Base-by-base conservation (phyloP, 2,888 invertebrate genomes). In the Melanargia galathea region DNA sequence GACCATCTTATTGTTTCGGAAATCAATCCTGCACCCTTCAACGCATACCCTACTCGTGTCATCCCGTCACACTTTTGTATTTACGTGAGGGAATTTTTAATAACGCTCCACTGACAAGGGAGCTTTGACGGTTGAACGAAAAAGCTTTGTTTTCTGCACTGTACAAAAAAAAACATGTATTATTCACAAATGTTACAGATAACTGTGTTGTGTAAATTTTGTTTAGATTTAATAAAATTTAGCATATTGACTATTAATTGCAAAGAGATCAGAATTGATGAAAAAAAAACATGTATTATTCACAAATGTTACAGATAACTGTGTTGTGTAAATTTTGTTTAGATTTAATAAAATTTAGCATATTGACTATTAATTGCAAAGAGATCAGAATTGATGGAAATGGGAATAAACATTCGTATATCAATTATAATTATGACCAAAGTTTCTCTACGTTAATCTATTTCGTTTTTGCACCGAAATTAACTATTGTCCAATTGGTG, bases 61-160 rank as follows among this genome's bases (percentile, higher is more conserved):
- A 58, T 59, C 65, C 65, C 63, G 55, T 59, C 54, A 55, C 61
- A 58, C 24, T 64, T 64, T 63, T 48, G n/a, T 67, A 55, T 65
- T 64, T 61, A 65, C 65, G 65, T 65, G 63, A 65, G 55, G 63
- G 63, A 63, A 63, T 65, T 63, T 67, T 65, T 65, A 67, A 65
- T 65, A 67, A 59, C 65, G 45, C 60, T 43, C 60, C 54, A 48
- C 63, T 55, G 51, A 60, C 60, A 49, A 46, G 48, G 58, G 33
- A 51, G 20, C 54, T 45, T 60, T 56, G 65, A 60, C 56, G 58
- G 49, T 18, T 49, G 60, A 57, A 65, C 62, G 60, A 61, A 64
- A 64, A 60, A 54, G 49, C 33, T 58, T 58, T 58, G 56, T 52
- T 57, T 56, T 45, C 45, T 18, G 45, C 33, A 3, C n/a, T 30